Base-by-base conservation (phyloP, 2,888 invertebrate genomes). In the Eubasilissa splendida region DNA sequence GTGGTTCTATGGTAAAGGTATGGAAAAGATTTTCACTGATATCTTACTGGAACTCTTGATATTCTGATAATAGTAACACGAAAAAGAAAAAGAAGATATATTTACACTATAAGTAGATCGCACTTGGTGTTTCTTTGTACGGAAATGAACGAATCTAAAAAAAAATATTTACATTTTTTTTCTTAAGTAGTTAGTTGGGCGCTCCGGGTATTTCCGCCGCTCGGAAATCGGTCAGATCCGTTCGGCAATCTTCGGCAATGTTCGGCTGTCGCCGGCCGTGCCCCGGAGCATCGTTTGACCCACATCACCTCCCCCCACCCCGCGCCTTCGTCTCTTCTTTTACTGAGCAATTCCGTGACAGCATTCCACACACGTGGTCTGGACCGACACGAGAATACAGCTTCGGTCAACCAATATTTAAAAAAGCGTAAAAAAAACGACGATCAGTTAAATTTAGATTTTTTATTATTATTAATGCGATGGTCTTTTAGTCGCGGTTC, bases 301-400 rank as follows among this genome's bases (percentile, higher is more conserved):
- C n/a, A 58, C 58, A 58, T 58, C 58, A 11, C 58, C 58, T n/a
- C 58, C n/a, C 11, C n/a, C n/a, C 11, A 0, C n/a, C 58, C 42
- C 42, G 42, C 42, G 42, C 63, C 63, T 5, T 63, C 42, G 31
- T 33, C 63, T 33, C 63, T 33, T 33, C 31, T 63, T 31, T 31
- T 63, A 31, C 42, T 33, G 33, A 63, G 12, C 63, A 33, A 68
- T 68, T 68, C 68, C 68, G 68, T 50, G 68, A 68, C 68, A 68
- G 68, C 68, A 68, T 68, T 68, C 68, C 68, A 42, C 68, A 68
- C 50, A 52, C 68, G 50, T n/a, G 52, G 14, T 22, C 68, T 50
- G 33, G 50, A 68, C 12, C 12, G 50, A 14, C 9, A 14, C 12
- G 10, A 68, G n/a, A 52, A n/a, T n/a, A 5, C 12, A 33, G 3